Evolutionary conservation across 2,888 invertebrate species (phyloP).

Genomic region (Drosophila falleni): DNA sequence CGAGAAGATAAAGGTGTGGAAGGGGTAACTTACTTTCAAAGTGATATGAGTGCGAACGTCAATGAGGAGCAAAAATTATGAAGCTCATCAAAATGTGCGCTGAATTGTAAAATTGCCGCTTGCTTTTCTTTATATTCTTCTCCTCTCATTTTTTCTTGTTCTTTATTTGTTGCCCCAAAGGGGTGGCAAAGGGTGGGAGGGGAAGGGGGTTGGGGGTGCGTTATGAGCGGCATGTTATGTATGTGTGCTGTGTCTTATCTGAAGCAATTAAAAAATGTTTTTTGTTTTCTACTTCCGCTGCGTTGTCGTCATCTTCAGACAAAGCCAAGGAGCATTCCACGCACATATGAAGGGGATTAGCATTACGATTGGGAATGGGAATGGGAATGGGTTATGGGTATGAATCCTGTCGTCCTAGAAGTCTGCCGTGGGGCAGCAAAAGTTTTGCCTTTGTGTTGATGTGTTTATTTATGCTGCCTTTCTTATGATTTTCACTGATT

Average conservation of each 20-base stretch:
- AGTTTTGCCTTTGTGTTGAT: slow-evolving; percentile 74
- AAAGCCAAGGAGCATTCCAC: slow-evolving; percentile 42
- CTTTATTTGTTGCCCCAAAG: slow-evolving; percentile 7
- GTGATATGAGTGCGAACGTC: slow-evolving; percentile 66
- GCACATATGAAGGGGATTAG: slow-evolving; percentile 44
- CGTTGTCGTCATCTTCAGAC: slow-evolving; percentile 46
- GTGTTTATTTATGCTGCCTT: slow-evolving; percentile 72
- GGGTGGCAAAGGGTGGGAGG: not conserved
- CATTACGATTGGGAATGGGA: slow-evolving; percentile 13
- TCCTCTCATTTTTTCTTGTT: slow-evolving; percentile 9
- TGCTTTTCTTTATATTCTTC: slow-evolving; percentile 36
- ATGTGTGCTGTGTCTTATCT: slow-evolving; percentile 80
- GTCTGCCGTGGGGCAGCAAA: slow-evolving; percentile 51
- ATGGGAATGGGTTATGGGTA: slow-evolving; percentile 1
- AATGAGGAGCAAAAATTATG: slow-evolving; percentile 78
- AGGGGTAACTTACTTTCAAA: slow-evolving; percentile 39
- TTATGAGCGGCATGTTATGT: slow-evolving; percentile 55
- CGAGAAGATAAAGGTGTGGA: not conserved
- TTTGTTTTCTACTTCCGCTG: slow-evolving; percentile 63
- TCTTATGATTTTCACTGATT: slow-evolving; percentile 65
- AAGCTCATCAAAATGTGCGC: slow-evolving; percentile 79
- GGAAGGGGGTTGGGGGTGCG: too few species aligned
- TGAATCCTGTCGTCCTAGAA: slow-evolving; percentile 10
- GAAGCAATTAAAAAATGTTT: slow-evolving; percentile 82
- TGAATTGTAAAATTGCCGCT: slow-evolving; percentile 82